Base-by-base conservation (phyloP, 2,888 invertebrate species). In the Clepsis dumicolana region DNA sequence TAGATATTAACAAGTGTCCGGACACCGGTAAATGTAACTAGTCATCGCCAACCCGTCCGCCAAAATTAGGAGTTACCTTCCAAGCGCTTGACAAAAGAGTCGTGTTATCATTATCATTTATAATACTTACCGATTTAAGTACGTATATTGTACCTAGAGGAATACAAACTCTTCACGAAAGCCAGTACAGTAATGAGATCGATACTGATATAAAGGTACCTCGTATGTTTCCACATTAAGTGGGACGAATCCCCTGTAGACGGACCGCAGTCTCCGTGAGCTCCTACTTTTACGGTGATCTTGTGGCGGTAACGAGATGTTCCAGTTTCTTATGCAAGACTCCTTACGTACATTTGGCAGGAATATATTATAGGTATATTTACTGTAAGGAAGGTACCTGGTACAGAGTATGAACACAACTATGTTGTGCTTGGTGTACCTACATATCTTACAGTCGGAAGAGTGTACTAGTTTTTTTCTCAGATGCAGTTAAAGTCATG, bases 251-350 rank as follows among this genome's bases (percentile, higher is more conserved):
- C 48, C 21, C 29, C 48, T 29, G 25, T n/a, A 7, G 52, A 62
- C 24, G 25, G 62, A 62, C 48, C 7, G 59, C 25, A 16, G 18
- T 44, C 44, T 44, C 44, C 18, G 12, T 21, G 21, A 48, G n/a
- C 48, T 21, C 48, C 18, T 18, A 60, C 44, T 60, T 44, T 60
- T 18, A 24, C 50, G 24, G 35, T 25, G 61, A 52, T 62, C 62
- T 29, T 14, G 62, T 62, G 62, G 62, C 35, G 35, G 52, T 62
- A 62, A 62, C 25, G 16, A 35, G 62, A 62, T 52, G 35, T 25
- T n/a, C 25, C 50, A 7, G 21, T 16, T 10, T 38, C 57, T 44
- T 60, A 21, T 12, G 62, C 52, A 52, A 62, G 52, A 48, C 16
- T 16, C 12, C 56, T 56, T 56, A 25, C 35, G 62, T 62, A 12